These are phyloP conservation scores for Atlantisia rogersi DNA, from an alignment of 2,113 vertebrate genomes.

Conservation along the genomic window DNA sequence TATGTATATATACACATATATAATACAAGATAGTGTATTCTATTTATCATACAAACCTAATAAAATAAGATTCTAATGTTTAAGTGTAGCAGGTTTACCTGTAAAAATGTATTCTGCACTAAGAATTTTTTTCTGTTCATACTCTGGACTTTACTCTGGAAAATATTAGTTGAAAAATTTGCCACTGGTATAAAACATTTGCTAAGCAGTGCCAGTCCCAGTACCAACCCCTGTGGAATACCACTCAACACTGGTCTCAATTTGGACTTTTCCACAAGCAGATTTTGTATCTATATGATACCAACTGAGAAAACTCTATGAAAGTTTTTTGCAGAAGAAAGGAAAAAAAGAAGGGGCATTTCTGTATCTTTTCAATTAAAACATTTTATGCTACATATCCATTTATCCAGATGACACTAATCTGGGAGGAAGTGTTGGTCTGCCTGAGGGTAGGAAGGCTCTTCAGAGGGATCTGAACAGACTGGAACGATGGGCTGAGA, in stretches of 20 bases:
- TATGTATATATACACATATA: background rate
- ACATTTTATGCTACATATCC: background rate
- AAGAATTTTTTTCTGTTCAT: background rate
- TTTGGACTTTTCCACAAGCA: no score
- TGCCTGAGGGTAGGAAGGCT: no score
- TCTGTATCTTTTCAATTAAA: background rate
- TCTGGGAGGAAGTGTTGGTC: no score
- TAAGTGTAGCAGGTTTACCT: background rate
- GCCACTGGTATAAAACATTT: background rate
- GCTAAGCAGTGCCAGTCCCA: no score
- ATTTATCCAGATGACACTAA: no score
- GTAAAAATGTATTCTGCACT: background rate
- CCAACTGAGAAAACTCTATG: background rate
- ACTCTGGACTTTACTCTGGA: background rate
- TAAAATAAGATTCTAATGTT: background rate
- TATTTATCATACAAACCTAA: background rate
- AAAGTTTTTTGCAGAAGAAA: background rate
- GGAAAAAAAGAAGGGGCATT: fast-evolving
- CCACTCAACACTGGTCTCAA: no score
- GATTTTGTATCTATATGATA: background rate
- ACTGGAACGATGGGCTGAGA: no score
- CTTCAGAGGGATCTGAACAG: no score
- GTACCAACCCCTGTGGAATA: no score
- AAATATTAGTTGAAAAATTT: background rate
- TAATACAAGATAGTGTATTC: background rate